Base-by-base conservation (phyloP, 1,140 invertebrate species). In the Charaxes varanes region DNA sequence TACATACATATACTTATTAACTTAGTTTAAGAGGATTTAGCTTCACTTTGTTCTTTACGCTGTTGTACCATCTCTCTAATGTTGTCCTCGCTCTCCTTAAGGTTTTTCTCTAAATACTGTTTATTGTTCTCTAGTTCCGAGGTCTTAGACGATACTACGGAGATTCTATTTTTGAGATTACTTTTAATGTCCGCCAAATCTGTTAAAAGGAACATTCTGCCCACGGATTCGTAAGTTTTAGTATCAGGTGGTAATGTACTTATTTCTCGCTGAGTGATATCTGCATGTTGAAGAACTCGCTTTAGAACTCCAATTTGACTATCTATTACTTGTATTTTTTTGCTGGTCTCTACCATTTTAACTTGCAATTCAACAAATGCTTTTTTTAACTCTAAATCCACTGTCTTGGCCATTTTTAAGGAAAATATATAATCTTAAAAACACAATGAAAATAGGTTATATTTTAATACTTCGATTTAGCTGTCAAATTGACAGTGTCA, bases 51-150 rank as follows among this genome's bases (percentile, higher is more conserved):
- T 32, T 87, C 87, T 62, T 90, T 90, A 35, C 87, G 86, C 40
- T 90, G 90, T 53, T 92, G 88, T 0, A 96, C 90, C 86, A 96
- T 90, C 87, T 96, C 94, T 64, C 94, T 77, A 2, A 96, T 84
- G 72, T 93, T 93, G 66, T 95, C 90, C 85, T 94, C 91, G 69
- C 91, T 93, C 54, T 95, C 93, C 80, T 93, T 94, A 28, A 95
- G 85, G 76, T 86, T 94, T 53, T 88, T 87, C 62, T 94, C 90
- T 47, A 95, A 81, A 71, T 92, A 93, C 4, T 82, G 64, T 77
- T 95, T 95, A 46, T 89, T 93, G 35, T 85, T 89, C 72, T 94
- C 91, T 41, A 94, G 81, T 6, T 87, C 87, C 68, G 89, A 89
- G 13, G 93, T 92, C 72, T 93, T 93, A 21, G 91, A 89, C 8